A percentile compares a stretch with the other conserved stretches of the same genome.
These are phyloP conservation scores for Aphelinus atriplicis DNA, from an alignment of 1,140 invertebrate species.

Conservation along the genomic window DNA sequence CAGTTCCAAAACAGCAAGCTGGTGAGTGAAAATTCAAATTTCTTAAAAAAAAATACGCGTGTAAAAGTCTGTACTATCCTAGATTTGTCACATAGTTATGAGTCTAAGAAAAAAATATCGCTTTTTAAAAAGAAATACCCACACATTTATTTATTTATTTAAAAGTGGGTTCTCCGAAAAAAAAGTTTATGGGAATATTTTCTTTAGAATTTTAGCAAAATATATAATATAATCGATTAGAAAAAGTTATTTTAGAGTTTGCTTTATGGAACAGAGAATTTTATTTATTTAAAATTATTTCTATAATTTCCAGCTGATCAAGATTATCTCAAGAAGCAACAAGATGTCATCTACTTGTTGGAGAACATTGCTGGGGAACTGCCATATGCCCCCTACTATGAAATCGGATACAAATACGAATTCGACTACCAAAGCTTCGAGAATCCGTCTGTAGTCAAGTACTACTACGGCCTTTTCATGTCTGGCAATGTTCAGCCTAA, in stretches of 20 bases:
- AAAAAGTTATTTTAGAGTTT: background rate
- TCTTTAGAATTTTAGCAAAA: too few species aligned
- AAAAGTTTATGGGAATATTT: too few species aligned
- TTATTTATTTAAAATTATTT: background rate
- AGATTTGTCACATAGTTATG: too few species aligned
- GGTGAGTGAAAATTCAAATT: slow-evolving; percentile 50
- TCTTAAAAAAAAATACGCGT: too few species aligned
- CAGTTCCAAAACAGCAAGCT: slow-evolving; percentile 51
- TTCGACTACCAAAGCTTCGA: slow-evolving; percentile 49
- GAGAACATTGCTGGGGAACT: slow-evolving; percentile 69
- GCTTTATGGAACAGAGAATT: too few species aligned
- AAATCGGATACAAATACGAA: slow-evolving; percentile 59
- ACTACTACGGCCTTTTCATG: slow-evolving; percentile 51
- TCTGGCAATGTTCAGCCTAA: slow-evolving; percentile 55
- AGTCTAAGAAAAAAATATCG: too few species aligned
- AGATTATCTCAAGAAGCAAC: slow-evolving; percentile 70
- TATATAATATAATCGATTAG: background rate
- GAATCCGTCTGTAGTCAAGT: slow-evolving; percentile 52
- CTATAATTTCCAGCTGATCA: slow-evolving; percentile 63
- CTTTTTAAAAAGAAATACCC: too few species aligned
- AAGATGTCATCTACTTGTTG: slow-evolving; percentile 71
- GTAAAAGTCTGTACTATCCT: too few species aligned
- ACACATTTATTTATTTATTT: too few species aligned
- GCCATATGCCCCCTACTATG: slow-evolving; percentile 54
- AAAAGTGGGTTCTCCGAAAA: too few species aligned